Evolutionary conservation across 2,888 invertebrate species (phyloP), one percentile per base, ranked within the genome.

Genomic region (Melanostoma mellinum): DNA sequence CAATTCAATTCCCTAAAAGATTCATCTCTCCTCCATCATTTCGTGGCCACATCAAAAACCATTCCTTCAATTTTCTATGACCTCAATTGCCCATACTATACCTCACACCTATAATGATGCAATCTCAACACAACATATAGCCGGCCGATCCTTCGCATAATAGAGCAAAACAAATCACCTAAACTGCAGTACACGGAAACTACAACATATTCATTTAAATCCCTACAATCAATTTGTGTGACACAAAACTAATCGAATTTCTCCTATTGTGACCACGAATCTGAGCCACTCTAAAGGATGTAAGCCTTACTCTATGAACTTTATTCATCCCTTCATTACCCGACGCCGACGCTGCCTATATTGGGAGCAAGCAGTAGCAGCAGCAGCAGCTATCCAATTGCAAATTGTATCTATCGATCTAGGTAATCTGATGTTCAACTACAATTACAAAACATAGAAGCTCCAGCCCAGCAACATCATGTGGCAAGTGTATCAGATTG

Each of bases 201-300:
- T 42, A 79, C 74, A 71, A 71, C 84, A 84, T 79, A 84, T 84
- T 84, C 84, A 84, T 84, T 84, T 79, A 79, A 84, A 84, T 84
- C 84, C 84, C 71, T 67, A 84, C 84, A 84, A 84, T 84, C 84
- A 84, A 84, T 84, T 84, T 79, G 78, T 75, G 74, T 84, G 84
- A 84, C 84, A 84, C 84, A 74, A 79, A 79, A 84, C 84, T 84
- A 84, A 84, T 84, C 84, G 84, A 84, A 84, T 79, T 84, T 84
- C 79, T 79, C 60, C 74, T 46, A 79, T 71, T 78, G 82, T 78
- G 53, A 56, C 40, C 65, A 78, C 63, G 52, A 35, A 73, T 56
- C 63, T 61, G 61, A 68, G 72, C 68, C 78, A 35, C 74, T 69
- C 32, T 78, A 65, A 73, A 60, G 71, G 74, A 71, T 60, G 63